Evolutionary conservation across 2,113 vertebrate species (phyloP).

Genomic region (Pseudolaguvia tuberculata): DNA sequence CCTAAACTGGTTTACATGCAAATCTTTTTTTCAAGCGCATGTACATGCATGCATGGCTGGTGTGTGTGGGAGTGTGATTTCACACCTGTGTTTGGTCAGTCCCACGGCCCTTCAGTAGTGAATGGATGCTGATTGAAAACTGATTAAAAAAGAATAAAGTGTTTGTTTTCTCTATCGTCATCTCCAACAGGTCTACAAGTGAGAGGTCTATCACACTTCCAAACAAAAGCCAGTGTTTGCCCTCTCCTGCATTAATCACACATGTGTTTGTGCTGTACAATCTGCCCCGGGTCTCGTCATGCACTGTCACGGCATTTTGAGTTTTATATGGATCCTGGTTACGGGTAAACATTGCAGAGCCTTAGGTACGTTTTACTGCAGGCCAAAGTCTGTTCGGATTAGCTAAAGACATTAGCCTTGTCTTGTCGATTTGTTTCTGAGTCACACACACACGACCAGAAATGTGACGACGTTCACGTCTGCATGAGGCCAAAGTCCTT

Average conservation of each 20-base stretch:
- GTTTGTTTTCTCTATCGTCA: constrained; percentile 35
- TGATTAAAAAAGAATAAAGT: constrained; percentile 23
- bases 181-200: constrained; percentile 25
- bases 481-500: constrained; percentile 32
- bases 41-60: background rate
- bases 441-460: background rate
- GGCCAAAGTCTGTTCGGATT: background rate
- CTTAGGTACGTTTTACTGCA: background rate
- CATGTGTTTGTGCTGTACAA: constrained; percentile 6
- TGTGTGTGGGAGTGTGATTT: constrained; percentile 3
- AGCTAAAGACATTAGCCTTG: background rate
- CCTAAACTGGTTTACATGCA: no score
- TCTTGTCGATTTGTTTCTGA: background rate
- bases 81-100: constrained; percentile 40
- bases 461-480: constrained; percentile 1
- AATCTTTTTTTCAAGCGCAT: background rate
- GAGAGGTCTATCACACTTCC: constrained; percentile 11
- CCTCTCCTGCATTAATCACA: constrained; percentile 19
- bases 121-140: constrained; percentile 36
- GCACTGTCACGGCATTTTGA: constrained; percentile 3
- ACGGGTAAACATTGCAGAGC: background rate
- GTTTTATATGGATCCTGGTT: background rate
- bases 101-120: constrained; percentile 17
- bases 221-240: constrained; percentile 36
- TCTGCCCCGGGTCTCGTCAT: background rate